Evolutionary conservation across 2,888 invertebrate species (phyloP), one percentile per base, ranked within the genome.

Genomic region (Noctuana brunneofusca): DNA sequence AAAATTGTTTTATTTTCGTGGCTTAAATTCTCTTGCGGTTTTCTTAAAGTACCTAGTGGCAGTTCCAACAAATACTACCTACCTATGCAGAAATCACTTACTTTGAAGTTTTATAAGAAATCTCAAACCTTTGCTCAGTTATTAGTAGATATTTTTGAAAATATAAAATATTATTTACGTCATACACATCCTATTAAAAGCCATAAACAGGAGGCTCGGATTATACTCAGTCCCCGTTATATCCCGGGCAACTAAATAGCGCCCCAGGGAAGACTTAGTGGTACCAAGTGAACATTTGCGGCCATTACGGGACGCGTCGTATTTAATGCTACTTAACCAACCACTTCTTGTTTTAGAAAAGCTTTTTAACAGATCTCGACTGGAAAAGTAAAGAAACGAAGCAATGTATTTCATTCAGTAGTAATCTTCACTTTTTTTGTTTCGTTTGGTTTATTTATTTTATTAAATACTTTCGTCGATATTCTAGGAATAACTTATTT

Each of bases 211-310:
- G 12, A 46, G 12, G 18, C 46, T 18, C 12, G 46, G 46, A 46
- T 46, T 46, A 46, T 11, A 16, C 9, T 16, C 8, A 46, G 22
- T 20, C 46, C 22, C 4, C 64, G 67, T 69, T 69, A 71, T 65
- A 67, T 68, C 64, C 66, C 66, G 68, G 69, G 32, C 11, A 32
- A 32, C 32, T 57, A 48, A 65, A 72, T 49, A 63, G 65, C 60
- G 62, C 72, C 58, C 71, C n/a, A 16, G 69, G 66, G 72, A 68
- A 54, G 65, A 68, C 65, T 72, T 71, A 68, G 59, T 56, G 65
- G 65, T 66, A 63, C 56, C 64, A 64, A 52, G 53, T 9, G 58
- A 55, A 14, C 32, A 53, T 43, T 22, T 12, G 43, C 59, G 43
- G 2, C 43, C 43, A 52, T 46, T 53, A 59, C 59, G 11, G 43